Evolutionary conservation across 2,113 vertebrate genomes (phyloP).

Genomic region (Dromaius novaehollandiae): DNA sequence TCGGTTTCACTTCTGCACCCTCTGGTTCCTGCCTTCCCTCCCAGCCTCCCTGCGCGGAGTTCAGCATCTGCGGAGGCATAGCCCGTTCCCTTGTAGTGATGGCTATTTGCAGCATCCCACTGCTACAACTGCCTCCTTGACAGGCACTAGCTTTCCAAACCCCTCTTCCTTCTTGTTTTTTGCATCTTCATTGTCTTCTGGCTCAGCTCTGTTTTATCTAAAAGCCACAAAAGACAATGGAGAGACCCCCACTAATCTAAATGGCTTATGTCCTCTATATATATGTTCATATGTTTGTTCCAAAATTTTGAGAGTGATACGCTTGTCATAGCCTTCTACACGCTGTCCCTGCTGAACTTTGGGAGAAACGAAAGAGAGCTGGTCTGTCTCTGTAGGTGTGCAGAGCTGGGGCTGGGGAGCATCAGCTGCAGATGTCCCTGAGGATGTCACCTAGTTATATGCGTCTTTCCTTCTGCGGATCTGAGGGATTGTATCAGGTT

Average conservation of each 20-base stretch:
- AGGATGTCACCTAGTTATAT: background rate
- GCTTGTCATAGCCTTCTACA: background rate
- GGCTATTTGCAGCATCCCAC: background rate
- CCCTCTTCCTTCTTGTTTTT: background rate
- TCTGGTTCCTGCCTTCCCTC: background rate
- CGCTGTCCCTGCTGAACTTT: background rate
- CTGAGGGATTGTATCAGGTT: background rate
- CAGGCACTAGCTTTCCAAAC: background rate
- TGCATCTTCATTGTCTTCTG: background rate
- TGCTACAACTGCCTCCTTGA: background rate
- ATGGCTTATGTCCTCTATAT: background rate
- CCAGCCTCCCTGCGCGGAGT: rapidly evolving
- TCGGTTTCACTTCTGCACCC: background rate
- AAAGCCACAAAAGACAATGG: background rate
- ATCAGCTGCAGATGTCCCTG: background rate
- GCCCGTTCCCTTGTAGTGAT: rapidly evolving
- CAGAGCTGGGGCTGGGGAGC: background rate
- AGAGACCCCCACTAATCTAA: background rate
- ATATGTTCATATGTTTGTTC: background rate
- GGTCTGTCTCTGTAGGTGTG: rapidly evolving
- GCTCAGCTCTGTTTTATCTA: background rate
- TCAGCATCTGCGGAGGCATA: background rate
- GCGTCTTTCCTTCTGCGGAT: background rate
- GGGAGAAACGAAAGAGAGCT: background rate
- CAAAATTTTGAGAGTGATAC: background rate